Base-by-base conservation (phyloP, 2,888 invertebrate species). In the Adineta ricciae region DNA sequence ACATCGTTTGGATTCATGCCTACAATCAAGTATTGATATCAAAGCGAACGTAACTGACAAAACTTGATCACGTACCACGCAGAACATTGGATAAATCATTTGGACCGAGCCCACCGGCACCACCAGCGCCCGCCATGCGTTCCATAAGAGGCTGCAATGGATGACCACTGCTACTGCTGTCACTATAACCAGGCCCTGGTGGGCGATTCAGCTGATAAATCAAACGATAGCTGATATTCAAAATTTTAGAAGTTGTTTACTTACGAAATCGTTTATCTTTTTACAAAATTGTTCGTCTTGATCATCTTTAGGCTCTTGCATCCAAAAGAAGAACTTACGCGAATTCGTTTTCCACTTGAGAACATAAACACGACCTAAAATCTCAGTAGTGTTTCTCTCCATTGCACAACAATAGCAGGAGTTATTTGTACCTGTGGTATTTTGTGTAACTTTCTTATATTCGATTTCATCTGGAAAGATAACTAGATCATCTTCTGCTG, bases 391-490 rank as follows among this genome's bases (percentile, higher is more conserved):
- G 5, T 21, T 1, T 3, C 41, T 73, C 11, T 8, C n/a, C n/a
- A n/a, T 11, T 3, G 1, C 11, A 21, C n/a, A 3, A 73, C 8
- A 38, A 38, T 2, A 64, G n/a, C 9, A 9, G 4, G 5, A 27
- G 14, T 27, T 16, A 5, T 27, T 4, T 64, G 11, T n/a, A 78
- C 98, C 99, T 73, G 96, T 96, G 84, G 96, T 96, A 90, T 98
- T 98, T 89, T 97, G 96, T 86, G 94, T 93, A 0, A 99, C 96
- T 87, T 94, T 93, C 87, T 96, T 95, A 91, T 97, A 99, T 91
- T 98, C 98, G 89, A 96, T 96, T 90, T 99, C 99, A 90, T 98
- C 99, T 11, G 98, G 98, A 89, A 99, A 99, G 87, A 99, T 97
- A 86, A 99, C 95, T 87, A 99, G 92, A 91, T 99, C 99, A 91